phyloP scores from a whole-genome alignment of 1,140 invertebrate genomes.

The Drosophila ohnishii region DNA sequence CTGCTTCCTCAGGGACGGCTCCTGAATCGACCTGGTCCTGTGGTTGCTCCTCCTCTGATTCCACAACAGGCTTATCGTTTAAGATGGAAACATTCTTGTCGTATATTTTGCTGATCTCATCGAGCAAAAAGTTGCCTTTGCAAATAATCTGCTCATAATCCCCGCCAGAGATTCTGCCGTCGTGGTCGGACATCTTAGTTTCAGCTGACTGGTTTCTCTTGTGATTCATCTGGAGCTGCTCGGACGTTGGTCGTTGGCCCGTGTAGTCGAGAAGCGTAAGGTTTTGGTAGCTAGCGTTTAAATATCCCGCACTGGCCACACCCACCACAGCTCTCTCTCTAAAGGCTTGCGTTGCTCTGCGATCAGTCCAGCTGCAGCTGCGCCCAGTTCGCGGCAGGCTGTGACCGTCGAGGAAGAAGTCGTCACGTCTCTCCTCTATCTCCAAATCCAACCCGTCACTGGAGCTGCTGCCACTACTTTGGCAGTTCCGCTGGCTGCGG shows the following conservation, averaged over 20 bases:
- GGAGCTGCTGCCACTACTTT: constrained; percentile 46
- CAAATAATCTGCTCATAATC: constrained; percentile 74
- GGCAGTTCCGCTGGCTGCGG: constrained; percentile 21
- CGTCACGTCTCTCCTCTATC: constrained; percentile 23
- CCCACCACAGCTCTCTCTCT: constrained; percentile 1
- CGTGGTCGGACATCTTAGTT: constrained; percentile 56
- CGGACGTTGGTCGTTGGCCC: constrained; percentile 27
- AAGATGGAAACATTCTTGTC: constrained; percentile 85
- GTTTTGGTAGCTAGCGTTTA: constrained; percentile 81
- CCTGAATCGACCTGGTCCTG: not conserved
- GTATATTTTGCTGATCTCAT: constrained; percentile 83
- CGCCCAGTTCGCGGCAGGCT: constrained; percentile 48
- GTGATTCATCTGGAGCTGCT: constrained; percentile 13
- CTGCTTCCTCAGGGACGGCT: not conserved
- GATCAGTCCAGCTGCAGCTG: constrained; percentile 30
- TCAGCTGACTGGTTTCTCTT: constrained; percentile 38
- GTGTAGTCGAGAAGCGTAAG: constrained; percentile 73
- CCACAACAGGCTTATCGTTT: constrained; percentile 61
- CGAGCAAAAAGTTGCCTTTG: constrained; percentile 78
- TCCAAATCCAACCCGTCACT: constrained; percentile 54
- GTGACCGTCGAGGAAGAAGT: constrained; percentile 39
- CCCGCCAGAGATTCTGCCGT: constrained; percentile 27
- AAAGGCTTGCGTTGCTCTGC: not conserved
- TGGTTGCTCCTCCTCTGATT: constrained; percentile 1
- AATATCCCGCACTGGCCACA: constrained; percentile 45